A percentile compares a stretch with the other conserved stretches of the same genome.
Evolutionary conservation across 1,140 invertebrate species (phyloP).

Genomic region (Drosophila jambulina): DNA sequence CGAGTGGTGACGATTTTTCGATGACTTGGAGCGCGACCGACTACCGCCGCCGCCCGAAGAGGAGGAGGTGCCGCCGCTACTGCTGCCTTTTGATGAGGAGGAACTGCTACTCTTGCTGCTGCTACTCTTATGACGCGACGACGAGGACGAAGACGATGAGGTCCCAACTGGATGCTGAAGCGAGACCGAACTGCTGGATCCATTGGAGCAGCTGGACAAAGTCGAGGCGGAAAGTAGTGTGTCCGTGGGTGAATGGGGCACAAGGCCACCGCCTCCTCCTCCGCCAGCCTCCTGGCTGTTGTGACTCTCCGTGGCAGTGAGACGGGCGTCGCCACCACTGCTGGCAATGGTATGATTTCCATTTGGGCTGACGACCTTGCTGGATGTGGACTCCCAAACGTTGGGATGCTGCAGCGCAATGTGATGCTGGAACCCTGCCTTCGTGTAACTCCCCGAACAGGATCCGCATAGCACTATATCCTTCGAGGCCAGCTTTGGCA

Average conservation of each 20-base stretch:
- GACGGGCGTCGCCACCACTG: slow-evolving; percentile 20
- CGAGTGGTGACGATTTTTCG: slow-evolving; percentile 73
- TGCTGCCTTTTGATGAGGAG: slow-evolving; percentile 65
- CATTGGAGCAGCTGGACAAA: slow-evolving; percentile 65
- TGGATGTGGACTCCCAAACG: slow-evolving; percentile 70
- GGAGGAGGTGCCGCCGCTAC: slow-evolving; percentile 22
- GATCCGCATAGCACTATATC: slow-evolving; percentile 73
- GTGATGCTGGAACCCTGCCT: slow-evolving; percentile 77
- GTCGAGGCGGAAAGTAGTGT: slow-evolving; percentile 50
- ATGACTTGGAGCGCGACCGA: slow-evolving; percentile 80
- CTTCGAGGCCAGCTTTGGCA: slow-evolving; percentile 67
- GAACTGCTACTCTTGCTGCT: slow-evolving; percentile 79
- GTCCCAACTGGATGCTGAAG: slow-evolving; percentile 18
- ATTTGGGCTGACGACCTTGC: slow-evolving; percentile 50
- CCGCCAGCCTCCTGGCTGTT: slow-evolving; percentile 46
- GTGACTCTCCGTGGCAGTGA: slow-evolving; percentile 28
- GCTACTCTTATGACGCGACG: slow-evolving; percentile 77
- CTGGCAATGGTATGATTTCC: slow-evolving; percentile 1
- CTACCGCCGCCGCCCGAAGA: slow-evolving; percentile 39
- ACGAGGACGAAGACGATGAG: slow-evolving; percentile 58
- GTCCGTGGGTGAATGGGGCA: slow-evolving; percentile 62
- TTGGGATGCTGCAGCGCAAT: slow-evolving; percentile 76
- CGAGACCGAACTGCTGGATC: slow-evolving; percentile 60
- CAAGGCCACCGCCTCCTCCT: slow-evolving; percentile 4
- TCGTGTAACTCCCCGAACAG: slow-evolving; percentile 74